Evolutionary conservation across 2,797 vertebrate genomes (phyloP).

Genomic region (Enteromius trimaculatus): DNA sequence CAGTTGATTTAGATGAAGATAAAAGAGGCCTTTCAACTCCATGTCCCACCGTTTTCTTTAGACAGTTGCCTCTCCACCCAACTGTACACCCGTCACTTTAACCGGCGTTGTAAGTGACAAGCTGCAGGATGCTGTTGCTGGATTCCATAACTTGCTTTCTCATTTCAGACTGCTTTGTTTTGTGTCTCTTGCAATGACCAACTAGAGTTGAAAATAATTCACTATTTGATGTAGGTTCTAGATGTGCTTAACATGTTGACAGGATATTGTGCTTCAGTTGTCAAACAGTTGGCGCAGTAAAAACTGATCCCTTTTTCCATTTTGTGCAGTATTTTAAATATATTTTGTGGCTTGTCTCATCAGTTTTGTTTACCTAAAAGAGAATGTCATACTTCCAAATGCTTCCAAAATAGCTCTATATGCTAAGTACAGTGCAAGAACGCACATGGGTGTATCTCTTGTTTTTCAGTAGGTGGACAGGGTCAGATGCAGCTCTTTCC

Average conservation of each 20-base stretch:
- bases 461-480: background rate
- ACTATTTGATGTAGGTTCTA: background rate
- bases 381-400: no score
- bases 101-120: slow-evolving; percentile 3
- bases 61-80: background rate
- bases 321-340: background rate
- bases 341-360: background rate
- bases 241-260: background rate
- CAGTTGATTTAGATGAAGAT: slow-evolving; percentile 55
- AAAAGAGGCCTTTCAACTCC: slow-evolving; percentile 51
- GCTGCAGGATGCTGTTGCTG: slow-evolving; percentile 23
- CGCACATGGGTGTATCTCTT: background rate
- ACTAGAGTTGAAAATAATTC: background rate
- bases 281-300: background rate
- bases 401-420: no score
- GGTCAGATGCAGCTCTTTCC: background rate
- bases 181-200: background rate
- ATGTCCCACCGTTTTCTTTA: slow-evolving; percentile 9
- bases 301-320: background rate
- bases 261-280: background rate
- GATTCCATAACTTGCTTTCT: background rate
- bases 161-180: background rate
- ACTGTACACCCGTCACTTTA: background rate
- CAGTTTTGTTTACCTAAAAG: background rate
- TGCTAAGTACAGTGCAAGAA: background rate